Base-by-base conservation (phyloP, 2,797 vertebrate genomes). In the Notamacropus eugenii region DNA sequence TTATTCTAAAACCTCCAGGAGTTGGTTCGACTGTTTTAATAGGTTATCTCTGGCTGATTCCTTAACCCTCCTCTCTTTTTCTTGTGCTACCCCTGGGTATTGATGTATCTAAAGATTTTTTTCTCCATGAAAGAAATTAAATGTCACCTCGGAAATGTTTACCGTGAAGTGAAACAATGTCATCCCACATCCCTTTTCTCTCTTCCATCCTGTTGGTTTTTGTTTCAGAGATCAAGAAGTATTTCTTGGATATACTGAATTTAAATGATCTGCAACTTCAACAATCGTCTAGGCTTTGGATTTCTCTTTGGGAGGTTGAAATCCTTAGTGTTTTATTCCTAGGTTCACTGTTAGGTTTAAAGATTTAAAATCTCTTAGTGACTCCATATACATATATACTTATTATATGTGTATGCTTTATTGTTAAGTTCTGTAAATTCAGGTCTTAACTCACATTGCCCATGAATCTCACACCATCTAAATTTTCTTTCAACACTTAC, bases 161-260 rank as follows among this genome's bases (percentile, higher is more conserved):
- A 82, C 19, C 22, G 22, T 82, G n/a, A 46, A 82, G 40, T 74
- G 67, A 74, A 74, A 74, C 6, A 40, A n/a, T 22, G 19, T 74
- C 16, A 74, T 40, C n/a, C n/a, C n/a, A 74, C 57, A 50, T 54
- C 24, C 29, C 28, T 40, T 52, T 16, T 22, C 57, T 67, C 14
- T 52, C 13, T 13, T 27, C 46, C 4, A 54, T 74, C 54, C 1
- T 31, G 29, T 58, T n/a, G 94, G 1, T 31, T 94, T 46, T 52
- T 74, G 13, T 40, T 40, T 90, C 40, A 40, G 57, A 57, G 59
- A 93, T 34, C 46, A 67, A 58, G 62, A 93, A 62, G 4, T 90
- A 62, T 67, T 95, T 95, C 8, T n/a, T 95, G 54, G 62, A 55
- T 29, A 14, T 56, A n/a, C 74, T 91, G 57, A 67, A 19, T 95